Base-by-base conservation (phyloP, 1,140 invertebrate genomes). In the Drosophila ohnishii region DNA sequence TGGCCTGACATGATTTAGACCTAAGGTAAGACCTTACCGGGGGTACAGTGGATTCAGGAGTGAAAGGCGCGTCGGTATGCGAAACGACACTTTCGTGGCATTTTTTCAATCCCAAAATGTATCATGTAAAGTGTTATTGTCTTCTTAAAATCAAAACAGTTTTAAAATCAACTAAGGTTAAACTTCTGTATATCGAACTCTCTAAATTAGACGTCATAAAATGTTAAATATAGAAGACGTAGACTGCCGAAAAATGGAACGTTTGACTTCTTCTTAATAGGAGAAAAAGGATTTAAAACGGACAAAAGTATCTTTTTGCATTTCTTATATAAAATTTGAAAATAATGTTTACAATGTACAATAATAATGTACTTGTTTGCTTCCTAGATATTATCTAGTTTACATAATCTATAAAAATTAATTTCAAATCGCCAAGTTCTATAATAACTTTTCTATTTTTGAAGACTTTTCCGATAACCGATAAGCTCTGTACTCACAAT, bases 1-100 rank as follows among this genome's bases (percentile, higher is more conserved):
- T 55, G 75, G 69, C 75, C 75, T 56, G 35, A 67, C 59, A 78
- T 88, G 84, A 85, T 88, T 78, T 75, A 70, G 70, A 80, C 70
- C 73, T 62, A 82, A 87, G 83, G 83, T 87, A 87, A 87, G 82
- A 69, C 51, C 39, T 30, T 10, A 10, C 11, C 2, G 11, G 48
- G 47, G 34, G 48, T 70, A 53, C 37, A 56, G 66, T 53, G 37
- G 25, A 22, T 14, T 25, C 37, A 30, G 61, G 19, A 13, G 58
- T 34, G 13, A 19, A 11, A 64, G 34, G 5, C 6, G 19, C 13
- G 11, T 58, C 14, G 30, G 30, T 16, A 6, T 13, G 16, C 9
- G n/a, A n/a, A 28, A 39, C 5, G 8, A 19, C 9, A 25, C 5
- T 19, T 42, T 42, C 11, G 11, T 42, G 16, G 25, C 35, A 32